Percentiles rank a stretch among this genome's conserved stretches.
Conservation (phyloP, 2,888 invertebrate species). For the Athrips mouffetella region DNA sequence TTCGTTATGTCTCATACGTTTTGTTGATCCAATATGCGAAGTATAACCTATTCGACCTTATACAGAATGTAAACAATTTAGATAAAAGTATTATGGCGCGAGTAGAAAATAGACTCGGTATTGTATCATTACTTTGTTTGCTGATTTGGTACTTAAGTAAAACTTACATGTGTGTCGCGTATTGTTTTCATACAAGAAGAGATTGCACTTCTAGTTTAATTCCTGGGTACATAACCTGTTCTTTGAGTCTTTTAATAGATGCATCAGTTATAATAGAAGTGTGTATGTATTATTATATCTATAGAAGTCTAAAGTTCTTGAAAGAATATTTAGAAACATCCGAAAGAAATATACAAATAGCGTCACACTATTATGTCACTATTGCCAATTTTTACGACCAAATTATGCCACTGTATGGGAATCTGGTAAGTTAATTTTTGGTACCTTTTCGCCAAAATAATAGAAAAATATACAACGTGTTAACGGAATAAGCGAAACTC, state of each 20-base stretch:
- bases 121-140: neutral
- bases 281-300: constrained; percentile 4
- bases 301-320: neutral
- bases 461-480: too few species aligned
- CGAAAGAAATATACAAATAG: neutral
- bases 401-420: constrained; percentile 2
- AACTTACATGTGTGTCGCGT: neutral
- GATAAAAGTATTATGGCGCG: neutral
- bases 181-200: neutral
- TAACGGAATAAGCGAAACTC: too few species aligned
- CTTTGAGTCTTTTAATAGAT: neutral
- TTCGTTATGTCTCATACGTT: too few species aligned
- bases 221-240: neutral
- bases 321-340: neutral
- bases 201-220: neutral
- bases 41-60: constrained; percentile 2
- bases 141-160: neutral
- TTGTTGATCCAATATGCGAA: neutral
- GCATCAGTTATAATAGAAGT: neutral
- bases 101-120: neutral
- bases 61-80: neutral
- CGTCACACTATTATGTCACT: neutral
- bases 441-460: too few species aligned
- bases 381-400: constrained; percentile 1
- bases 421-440: neutral